Evolutionary conservation across 1,140 invertebrate species (phyloP), one percentile per base, ranked within the genome.

Genomic region (Globodera ellingtonae): DNA sequence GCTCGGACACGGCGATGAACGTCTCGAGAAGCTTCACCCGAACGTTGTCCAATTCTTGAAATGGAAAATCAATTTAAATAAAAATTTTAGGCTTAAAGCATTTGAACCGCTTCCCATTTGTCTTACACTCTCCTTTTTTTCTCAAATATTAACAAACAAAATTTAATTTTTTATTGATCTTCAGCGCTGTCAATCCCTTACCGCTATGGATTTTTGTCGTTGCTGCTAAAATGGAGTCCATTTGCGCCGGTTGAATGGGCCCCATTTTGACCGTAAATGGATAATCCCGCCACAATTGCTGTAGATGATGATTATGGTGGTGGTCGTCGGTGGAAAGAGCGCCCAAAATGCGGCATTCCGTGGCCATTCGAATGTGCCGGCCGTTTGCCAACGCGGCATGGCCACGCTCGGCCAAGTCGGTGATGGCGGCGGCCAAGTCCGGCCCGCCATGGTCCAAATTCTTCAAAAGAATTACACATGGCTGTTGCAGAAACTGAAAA

Each of bases 391-490:
- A 71, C 35, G 46, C 47, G 50, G 46, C 10, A 72, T 66, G 50
- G 18, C 80, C 77, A 46, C 93, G 93, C 91, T 98, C 95, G 44
- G 98, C 89, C 2, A 99, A 91, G 52, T 94, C 93, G 78, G 94
- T 92, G 6, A 99, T 87, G 47, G 96, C 92, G 3, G 95, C 94
- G 0, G 95, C 93, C 0, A 98, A 94, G 90, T 99, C 98, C 87
- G 94, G 92, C 8, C 94, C 94, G 13, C 95, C 96, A 84, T 93
- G 93, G 88, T 99, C 96, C 78, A 99, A 93, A 89, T 99, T 97
- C 92, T 99, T 97, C 62, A 99, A 89, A 0, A 99, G 90, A 67
- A 99, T 90, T 95, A 98, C 97, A 88, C 94, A 92, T 0, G 95
- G 95, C 86, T 93, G 91, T 81, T 92, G 92, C 6, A 98, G 94